Percentiles rank a stretch among this genome's conserved stretches.
These are phyloP conservation scores for Characodon lateralis DNA, from an alignment of 2,797 vertebrate genomes.

Conservation along the genomic window DNA sequence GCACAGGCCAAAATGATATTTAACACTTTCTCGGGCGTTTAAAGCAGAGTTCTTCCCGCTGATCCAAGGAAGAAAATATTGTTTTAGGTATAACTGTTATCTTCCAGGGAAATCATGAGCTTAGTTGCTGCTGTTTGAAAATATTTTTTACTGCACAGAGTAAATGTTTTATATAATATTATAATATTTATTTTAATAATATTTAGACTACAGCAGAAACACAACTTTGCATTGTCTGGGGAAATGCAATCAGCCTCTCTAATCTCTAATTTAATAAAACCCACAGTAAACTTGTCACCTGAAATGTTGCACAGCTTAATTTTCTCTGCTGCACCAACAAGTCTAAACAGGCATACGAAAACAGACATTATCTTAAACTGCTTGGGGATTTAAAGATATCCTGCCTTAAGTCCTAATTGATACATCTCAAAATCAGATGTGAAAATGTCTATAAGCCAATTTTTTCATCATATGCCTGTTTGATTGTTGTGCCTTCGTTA, in stretches of 20 bases:
- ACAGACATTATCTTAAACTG: not conserved
- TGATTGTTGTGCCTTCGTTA: not conserved
- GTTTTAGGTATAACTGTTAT: not conserved
- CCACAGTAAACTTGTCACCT: not conserved
- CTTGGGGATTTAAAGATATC: not conserved
- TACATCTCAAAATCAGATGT: not conserved
- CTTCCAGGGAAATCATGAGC: not conserved
- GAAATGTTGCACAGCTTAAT: not conserved
- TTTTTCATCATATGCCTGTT: not conserved
- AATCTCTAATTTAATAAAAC: not conserved
- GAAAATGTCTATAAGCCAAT: not conserved
- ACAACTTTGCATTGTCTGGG: not conserved
- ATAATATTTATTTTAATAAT: not conserved
- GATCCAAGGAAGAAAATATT: not conserved
- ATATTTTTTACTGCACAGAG: too few relatives aligned
- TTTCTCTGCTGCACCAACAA: not conserved
- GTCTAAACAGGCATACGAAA: not conserved
- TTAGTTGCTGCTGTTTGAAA: too few relatives aligned
- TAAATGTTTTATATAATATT: too few relatives aligned
- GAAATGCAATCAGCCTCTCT: not conserved
- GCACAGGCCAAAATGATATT: not conserved
- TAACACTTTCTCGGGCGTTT: not conserved
- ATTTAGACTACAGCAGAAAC: not conserved
- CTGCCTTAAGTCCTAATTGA: not conserved
- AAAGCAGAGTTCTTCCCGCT: not conserved